Evolutionary conservation across 2,113 vertebrate species (phyloP), one percentile per base, ranked within the genome.

Genomic region (Silurus glanis): DNA sequence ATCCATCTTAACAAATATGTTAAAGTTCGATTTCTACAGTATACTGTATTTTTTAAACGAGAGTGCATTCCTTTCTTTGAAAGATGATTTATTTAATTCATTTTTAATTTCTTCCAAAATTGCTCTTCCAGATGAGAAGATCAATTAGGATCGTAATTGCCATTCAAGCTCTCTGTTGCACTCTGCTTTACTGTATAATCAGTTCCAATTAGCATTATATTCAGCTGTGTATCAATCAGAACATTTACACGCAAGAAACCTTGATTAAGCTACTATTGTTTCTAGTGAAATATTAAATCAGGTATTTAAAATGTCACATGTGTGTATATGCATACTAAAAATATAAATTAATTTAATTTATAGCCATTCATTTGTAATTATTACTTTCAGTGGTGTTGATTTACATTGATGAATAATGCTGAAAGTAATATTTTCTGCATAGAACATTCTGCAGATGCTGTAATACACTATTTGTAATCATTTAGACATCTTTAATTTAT

Each of bases 241-340:
- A 61, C 23, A 56, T 79, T 61, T 69, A 69, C 16, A 61, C 79
- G 71, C 64, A 23, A 9, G n/a, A 66, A 28, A 71, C 51, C 37
- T 61, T 74, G 67, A 86, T 84, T 89, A 84, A 72, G 58, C 49
- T 81, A 9, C 19, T 23, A 74, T 80, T 86, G 66, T 80, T 79
- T 83, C 78, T 55, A 86, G 25, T 58, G n/a, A 74, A 80, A 67
- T 83, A 66, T 64, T 23, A 23, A 75, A 59, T 62, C 9, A 64
- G 58, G 2, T 12, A n/a, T 53, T 62, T 62, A 85, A 17, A 37
- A 12, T 25, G 16, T 62, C 49, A 76, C 76, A 83, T 72, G 28
- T 82, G 4, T 17, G 19, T 62, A 37, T 14, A 37, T 9, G 9
- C 51, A 56, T 28, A 21, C 74, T 6, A 14, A 67, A 37, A 37